These are phyloP conservation scores for Micrasema minimum DNA, from an alignment of 1,140 invertebrate species.

Conservation along the genomic window DNA sequence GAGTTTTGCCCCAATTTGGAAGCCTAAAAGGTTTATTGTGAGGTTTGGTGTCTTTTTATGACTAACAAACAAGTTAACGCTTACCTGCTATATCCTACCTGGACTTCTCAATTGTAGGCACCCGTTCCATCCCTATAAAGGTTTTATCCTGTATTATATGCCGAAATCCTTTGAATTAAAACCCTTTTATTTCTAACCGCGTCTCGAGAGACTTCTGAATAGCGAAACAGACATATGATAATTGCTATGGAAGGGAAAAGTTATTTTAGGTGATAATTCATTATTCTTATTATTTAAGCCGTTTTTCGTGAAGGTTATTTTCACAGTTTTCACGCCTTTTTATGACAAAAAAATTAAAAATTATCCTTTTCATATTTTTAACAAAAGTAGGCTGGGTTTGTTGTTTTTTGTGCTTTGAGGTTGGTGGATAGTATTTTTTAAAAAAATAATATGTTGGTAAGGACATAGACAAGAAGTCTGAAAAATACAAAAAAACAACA, in stretches of 20 bases:
- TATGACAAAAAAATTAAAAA: too few relatives aligned
- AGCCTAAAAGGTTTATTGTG: slow-evolving; percentile 42
- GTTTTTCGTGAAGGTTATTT: too few relatives aligned
- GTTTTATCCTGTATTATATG: slow-evolving; percentile 13
- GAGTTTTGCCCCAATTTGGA: slow-evolving; percentile 27
- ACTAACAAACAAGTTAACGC: slow-evolving; percentile 37
- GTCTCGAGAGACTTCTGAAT: slow-evolving; percentile 20
- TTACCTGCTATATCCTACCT: slow-evolving; percentile 19
- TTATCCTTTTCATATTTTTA: too few relatives aligned
- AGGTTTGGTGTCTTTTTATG: slow-evolving; percentile 44
- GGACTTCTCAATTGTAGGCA: slow-evolving; percentile 11
- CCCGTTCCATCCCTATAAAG: slow-evolving; percentile 12
- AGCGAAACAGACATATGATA: slow-evolving; percentile 34
- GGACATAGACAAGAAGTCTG: too few relatives aligned
- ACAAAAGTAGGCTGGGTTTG: too few relatives aligned
- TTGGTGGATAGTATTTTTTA: too few relatives aligned
- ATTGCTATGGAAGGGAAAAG: slow-evolving; percentile 18
- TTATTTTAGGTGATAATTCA: slow-evolving; percentile 5
- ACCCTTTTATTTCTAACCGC: slow-evolving; percentile 26
- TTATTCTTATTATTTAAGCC: slow-evolving; percentile 3
- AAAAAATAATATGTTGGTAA: too few relatives aligned
- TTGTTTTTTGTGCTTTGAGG: too few relatives aligned
- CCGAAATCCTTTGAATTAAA: slow-evolving; percentile 35
- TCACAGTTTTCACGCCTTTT: too few relatives aligned
- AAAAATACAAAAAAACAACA: too few relatives aligned